Percentiles rank a stretch among this genome's conserved stretches.
These are phyloP conservation scores for Bellardia pandia DNA, from an alignment of 2,888 invertebrate species.

Conservation along the genomic window DNA sequence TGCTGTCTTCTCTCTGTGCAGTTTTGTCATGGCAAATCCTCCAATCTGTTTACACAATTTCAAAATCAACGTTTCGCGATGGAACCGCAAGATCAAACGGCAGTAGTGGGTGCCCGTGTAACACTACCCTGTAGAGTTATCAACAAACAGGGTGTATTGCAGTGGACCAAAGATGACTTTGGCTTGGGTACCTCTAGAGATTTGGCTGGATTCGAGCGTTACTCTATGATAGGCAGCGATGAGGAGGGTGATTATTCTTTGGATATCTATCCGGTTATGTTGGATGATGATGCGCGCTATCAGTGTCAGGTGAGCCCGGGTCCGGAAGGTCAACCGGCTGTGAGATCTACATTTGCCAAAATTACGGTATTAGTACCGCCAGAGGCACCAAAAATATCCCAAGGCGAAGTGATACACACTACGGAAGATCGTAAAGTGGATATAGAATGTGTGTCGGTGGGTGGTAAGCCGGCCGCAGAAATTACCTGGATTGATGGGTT, in stretches of 20 bases:
- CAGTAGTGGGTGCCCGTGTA: conserved; percentile 93
- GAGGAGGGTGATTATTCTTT: conserved; percentile 96
- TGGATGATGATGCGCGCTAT: conserved; percentile 96
- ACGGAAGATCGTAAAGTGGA: conserved; percentile 95
- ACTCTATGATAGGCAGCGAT: conserved; percentile 97
- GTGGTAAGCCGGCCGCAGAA: conserved; percentile 97
- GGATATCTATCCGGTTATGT: conserved; percentile 93
- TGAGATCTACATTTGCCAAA: conserved; percentile 93
- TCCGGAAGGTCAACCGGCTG: conserved; percentile 89
- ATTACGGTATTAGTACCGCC: conserved; percentile 96
- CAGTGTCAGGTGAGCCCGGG: conserved; percentile 97
- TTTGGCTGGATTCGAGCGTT: conserved; percentile 95
- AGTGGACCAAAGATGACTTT: conserved; percentile 99
- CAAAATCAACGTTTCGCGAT: conserved; percentile 92
- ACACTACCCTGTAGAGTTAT: conserved; percentile 95
- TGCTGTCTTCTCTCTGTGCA: conserved; percentile 20
- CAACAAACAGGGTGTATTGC: conserved; percentile 94
- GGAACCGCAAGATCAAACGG: conserved; percentile 96
- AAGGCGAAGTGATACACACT: conserved; percentile 92
- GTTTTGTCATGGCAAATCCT: conserved; percentile 56
- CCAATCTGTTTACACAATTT: conserved; percentile 79
- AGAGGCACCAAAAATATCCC: conserved; percentile 93
- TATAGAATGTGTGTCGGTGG: conserved; percentile 94
- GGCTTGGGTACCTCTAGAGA: conserved; percentile 96
- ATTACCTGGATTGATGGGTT: conserved; percentile 97